These are phyloP conservation scores for Heteronetta atricapilla DNA, from an alignment of 2,113 vertebrate genomes.

Conservation along the genomic window DNA sequence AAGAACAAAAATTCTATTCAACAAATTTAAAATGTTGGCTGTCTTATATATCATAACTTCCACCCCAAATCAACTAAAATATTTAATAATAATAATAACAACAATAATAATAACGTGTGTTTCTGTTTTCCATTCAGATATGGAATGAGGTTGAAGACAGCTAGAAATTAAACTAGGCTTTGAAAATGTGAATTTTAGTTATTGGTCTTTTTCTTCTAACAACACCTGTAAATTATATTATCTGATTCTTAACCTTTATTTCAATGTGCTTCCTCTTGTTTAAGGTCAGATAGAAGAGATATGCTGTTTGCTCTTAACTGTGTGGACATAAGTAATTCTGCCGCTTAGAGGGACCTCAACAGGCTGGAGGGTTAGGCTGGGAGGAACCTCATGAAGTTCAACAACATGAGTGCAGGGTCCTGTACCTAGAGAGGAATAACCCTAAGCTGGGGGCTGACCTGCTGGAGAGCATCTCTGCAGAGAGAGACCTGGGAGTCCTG, in stretches of 20 bases:
- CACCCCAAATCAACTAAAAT: background rate
- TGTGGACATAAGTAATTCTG: background rate
- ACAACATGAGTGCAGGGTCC: no score
- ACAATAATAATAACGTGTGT: background rate
- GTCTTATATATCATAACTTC: background rate
- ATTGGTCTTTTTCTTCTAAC: background rate
- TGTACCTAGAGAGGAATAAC: no score
- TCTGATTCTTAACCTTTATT: background rate
- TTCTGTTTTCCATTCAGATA: background rate
- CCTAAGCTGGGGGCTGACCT: no score
- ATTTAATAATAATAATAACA: no score
- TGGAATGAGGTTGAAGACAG: background rate
- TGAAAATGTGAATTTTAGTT: background rate
- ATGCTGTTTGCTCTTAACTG: background rate
- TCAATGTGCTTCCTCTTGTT: background rate
- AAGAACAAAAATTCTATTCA: background rate
- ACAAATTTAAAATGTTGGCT: background rate
- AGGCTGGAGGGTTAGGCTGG: no score
- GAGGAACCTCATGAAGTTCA: no score
- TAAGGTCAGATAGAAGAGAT: background rate
- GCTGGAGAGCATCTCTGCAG: no score
- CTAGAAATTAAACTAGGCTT: background rate
- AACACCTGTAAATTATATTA: background rate
- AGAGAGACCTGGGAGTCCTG: no score
- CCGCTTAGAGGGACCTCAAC: no score